Conservation (phyloP, 1,140 invertebrate genomes). For the Euura saliciscinereae region DNA sequence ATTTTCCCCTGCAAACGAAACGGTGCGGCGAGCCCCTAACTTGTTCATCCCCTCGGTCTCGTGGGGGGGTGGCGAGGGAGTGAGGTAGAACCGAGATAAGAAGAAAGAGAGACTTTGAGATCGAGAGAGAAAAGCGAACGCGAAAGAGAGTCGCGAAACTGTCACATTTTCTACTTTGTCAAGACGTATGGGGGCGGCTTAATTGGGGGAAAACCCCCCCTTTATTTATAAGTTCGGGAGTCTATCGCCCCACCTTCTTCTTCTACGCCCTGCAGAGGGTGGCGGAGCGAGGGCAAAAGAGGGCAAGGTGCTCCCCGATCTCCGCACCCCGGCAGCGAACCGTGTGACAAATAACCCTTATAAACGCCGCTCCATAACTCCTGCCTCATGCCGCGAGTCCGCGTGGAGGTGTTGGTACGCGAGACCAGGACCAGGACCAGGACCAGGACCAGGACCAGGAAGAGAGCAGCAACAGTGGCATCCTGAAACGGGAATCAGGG, state of each 20-base stretch:
- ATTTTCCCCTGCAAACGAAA: slow-evolving; percentile 12
- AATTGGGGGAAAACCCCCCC: slow-evolving; percentile 48
- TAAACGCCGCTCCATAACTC: slow-evolving; percentile 52
- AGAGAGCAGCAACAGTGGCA: slow-evolving; percentile 33
- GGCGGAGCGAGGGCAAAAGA: slow-evolving; percentile 20
- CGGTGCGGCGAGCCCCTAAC: not conserved
- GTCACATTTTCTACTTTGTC: slow-evolving; percentile 58
- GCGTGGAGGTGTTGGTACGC: slow-evolving; percentile 16
- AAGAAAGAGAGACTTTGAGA: slow-evolving; percentile 14
- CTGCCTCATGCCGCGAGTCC: slow-evolving; percentile 31
- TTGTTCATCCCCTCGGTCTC: slow-evolving; percentile 1
- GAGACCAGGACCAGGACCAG: slow-evolving; percentile 35
- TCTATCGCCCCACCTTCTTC: slow-evolving; percentile 36
- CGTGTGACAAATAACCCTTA: slow-evolving; percentile 60
- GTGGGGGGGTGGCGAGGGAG: slow-evolving; percentile 11
- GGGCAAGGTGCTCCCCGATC: slow-evolving; percentile 4
- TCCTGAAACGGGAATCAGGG: slow-evolving; percentile 49
- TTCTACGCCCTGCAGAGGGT: not conserved
- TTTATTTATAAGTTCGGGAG: slow-evolving; percentile 58
- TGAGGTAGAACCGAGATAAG: slow-evolving; percentile 16
- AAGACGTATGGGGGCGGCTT: slow-evolving; percentile 54
- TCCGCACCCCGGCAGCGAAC: slow-evolving; percentile 1
- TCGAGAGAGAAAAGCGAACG: slow-evolving; percentile 14
- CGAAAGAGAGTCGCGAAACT: slow-evolving; percentile 32
- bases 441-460: not conserved